Base-by-base conservation (phyloP, 2,113 vertebrate genomes). In the Phylloscopus whistleri region DNA sequence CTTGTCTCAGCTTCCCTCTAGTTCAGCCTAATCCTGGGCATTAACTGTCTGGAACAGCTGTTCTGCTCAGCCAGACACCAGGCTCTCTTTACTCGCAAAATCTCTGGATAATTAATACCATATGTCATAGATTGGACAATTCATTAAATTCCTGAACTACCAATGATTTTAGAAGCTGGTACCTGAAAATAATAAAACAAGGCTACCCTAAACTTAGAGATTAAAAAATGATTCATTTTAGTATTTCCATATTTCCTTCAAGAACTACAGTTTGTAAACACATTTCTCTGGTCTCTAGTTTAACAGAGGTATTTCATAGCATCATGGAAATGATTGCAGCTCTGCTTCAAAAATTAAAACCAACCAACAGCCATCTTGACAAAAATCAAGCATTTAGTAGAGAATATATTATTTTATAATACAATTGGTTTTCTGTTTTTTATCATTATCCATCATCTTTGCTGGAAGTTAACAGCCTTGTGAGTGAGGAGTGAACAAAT, bases 241-340 rank as follows among this genome's bases (percentile, higher is more conserved):
- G 44, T 80, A 55, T 83, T 52, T 89, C 62, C 37, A 10, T 60
- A 60, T 89, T 93, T 73, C 67, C 22, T 75, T 90, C 58, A 92
- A 74, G 30, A 93, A 92, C 35, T 37, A 33, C 13, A 63, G 21
- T 66, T 77, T 83, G 44, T 37, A 91, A 96, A 83, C 13, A 46
- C 35, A 84, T 46, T 96, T 94, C 35, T 87, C 88, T 21, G 17
- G 87, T 52, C 28, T 85, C 62, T 72, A 51, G 30, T 62, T 95
- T 94, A 60, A 95, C 41, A 83, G 82, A 94, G 4, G 7, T 79
- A 89, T 82, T 96, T 96, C 80, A 93, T 43, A 88, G 73, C 44
- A 70, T 73, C 77, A 35, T 48, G 83, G 33, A 95, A 95, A 68
- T 56, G 49, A 75, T 37, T 87, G 91, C 72, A 96, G 82, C 41